Conservation (phyloP, 2,113 vertebrate species). For the Calyptomena viridis region DNA sequence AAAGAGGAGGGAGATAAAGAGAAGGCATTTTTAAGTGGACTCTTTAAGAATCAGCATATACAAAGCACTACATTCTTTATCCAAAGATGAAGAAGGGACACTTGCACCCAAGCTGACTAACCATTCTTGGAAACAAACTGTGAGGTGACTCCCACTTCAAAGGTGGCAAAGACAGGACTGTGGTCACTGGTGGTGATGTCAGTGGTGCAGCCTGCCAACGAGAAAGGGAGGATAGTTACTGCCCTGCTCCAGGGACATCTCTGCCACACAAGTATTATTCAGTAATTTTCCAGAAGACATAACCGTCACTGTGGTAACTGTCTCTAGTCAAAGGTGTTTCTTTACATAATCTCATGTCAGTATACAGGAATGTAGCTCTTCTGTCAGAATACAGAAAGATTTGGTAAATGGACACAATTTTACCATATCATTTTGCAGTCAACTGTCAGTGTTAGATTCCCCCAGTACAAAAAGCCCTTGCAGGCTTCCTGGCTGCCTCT, state of each 20-base stretch:
- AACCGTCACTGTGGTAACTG: constrained; percentile 19
- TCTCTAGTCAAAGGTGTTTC: background rate
- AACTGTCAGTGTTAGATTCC: background rate
- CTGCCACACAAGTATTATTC: background rate
- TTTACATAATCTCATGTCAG: background rate
- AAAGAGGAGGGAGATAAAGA: background rate
- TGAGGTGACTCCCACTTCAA: constrained; percentile 95
- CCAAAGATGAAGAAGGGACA: background rate
- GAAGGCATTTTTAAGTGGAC: background rate
- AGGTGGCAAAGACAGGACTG: constrained; percentile 94
- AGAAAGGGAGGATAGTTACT: background rate
- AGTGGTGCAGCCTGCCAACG: constrained; percentile 86
- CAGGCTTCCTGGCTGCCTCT: background rate
- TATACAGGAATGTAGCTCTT: background rate
- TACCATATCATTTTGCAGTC: background rate
- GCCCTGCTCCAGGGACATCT: background rate
- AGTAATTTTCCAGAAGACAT: background rate
- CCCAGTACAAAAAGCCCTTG: background rate
- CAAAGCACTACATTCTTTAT: background rate
- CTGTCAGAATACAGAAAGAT: background rate
- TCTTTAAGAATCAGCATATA: background rate
- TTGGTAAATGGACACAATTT: background rate
- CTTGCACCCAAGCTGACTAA: constrained; percentile 47
- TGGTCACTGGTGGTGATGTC: constrained; percentile 97
- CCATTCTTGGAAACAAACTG: constrained; percentile 98